Conservation (phyloP, 2,888 invertebrate species). For the Auanema freiburgensis region DNA sequence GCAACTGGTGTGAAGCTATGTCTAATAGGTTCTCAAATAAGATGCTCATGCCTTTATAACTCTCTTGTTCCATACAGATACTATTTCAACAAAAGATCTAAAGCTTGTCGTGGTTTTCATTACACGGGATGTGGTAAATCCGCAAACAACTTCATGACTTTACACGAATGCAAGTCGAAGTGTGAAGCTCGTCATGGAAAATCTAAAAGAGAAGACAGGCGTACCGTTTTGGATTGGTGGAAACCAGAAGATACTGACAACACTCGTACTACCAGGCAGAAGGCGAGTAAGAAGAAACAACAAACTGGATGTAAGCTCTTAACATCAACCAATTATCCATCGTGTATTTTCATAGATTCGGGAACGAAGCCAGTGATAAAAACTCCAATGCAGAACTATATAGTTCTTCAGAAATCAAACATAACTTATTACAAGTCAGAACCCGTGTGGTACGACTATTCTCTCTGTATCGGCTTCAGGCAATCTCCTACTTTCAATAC, state of each 20-base stretch:
- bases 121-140: conserved; percentile 61
- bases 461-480: conserved; percentile 56
- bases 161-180: conserved; percentile 47
- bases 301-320: conserved; percentile 13
- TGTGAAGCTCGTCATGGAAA: conserved; percentile 8
- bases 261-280: neutral
- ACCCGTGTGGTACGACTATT: conserved; percentile 53
- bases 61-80: conserved; percentile 18
- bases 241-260: neutral
- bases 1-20: conserved; percentile 59
- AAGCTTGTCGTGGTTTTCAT: conserved; percentile 54
- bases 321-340: neutral
- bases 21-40: conserved; percentile 37
- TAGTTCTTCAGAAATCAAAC: conserved; percentile 31
- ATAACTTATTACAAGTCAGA: conserved; percentile 51
- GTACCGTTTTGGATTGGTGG: neutral
- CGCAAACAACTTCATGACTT: conserved; percentile 49
- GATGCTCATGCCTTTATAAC: neutral
- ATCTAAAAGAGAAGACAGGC: neutral
- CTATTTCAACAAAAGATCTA: conserved; percentile 40
- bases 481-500: conserved; percentile 20
- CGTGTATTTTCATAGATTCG: conserved; percentile 29
- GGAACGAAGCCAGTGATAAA: conserved; percentile 37
- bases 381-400: conserved; percentile 39
- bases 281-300: no score